Evolutionary conservation across 2,888 invertebrate genomes (phyloP).

Genomic region (Tuta absoluta): DNA sequence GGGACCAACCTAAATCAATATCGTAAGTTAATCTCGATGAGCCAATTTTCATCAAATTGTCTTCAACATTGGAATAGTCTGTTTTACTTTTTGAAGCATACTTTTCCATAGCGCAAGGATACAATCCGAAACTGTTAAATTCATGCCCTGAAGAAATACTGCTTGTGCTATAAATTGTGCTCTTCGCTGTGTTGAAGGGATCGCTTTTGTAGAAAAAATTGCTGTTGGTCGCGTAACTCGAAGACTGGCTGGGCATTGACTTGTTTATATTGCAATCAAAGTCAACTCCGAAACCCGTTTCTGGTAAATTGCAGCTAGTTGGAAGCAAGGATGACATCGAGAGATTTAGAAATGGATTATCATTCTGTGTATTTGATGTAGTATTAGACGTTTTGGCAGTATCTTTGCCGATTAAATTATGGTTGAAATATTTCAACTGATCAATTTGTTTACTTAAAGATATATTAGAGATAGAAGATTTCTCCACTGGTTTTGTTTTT

Average conservation of each 20-base stretch:
- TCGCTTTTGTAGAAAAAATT: constrained; percentile 74
- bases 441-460: constrained; percentile 50
- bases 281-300: constrained; percentile 64
- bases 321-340: constrained; percentile 65
- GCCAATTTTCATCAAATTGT: constrained; percentile 74
- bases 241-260: constrained; percentile 55
- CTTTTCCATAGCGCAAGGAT: constrained; percentile 77
- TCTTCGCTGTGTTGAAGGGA: constrained; percentile 67
- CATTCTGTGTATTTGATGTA: constrained; percentile 50
- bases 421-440: constrained; percentile 53
- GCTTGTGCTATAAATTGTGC: constrained; percentile 72
- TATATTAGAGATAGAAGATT: constrained; percentile 37
- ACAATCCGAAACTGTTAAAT: constrained; percentile 69
- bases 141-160: constrained; percentile 72
- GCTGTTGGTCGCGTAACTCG: constrained; percentile 54
- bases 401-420: constrained; percentile 45
- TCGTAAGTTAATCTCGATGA: constrained; percentile 74
- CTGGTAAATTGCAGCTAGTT: constrained; percentile 58
- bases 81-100: constrained; percentile 69
- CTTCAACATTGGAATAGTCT: constrained; percentile 69
- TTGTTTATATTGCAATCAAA: constrained; percentile 70
- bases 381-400: constrained; percentile 49
- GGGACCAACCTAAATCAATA: constrained; percentile 76
- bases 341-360: constrained; percentile 71
- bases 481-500: constrained; percentile 44